Base-by-base conservation (phyloP, 2,113 vertebrate genomes). In the Poicephalus meyeri region DNA sequence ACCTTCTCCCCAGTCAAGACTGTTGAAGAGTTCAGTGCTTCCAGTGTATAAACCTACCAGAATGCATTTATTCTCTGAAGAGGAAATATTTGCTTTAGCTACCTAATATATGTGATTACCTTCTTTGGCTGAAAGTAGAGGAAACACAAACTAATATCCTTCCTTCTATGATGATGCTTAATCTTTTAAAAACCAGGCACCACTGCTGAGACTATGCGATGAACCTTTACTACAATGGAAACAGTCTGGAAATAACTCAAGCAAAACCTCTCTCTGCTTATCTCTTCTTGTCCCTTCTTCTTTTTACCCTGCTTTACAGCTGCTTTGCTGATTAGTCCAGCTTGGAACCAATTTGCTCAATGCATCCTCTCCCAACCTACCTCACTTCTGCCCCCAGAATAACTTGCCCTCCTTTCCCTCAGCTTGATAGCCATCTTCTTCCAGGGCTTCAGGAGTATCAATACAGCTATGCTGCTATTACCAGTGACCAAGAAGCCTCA, bases 181-280 rank as follows among this genome's bases (percentile, higher is more conserved):
- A 89, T 87, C 72, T 89, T 94, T 89, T 53, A 87, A 56, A 95
- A 96, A 85, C 52, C 74, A 88, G 37, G 41, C 82, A 94, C 0
- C 3, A 70, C 58, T 86, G 73, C 53, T 11, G 42, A 83, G 68
- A 89, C 18, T 37, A 41, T 7, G 49, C 3, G 2, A 76, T 1
- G 2, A 84, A 25, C 33, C 78, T 86, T 91, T 26, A 55, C 63
- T 74, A 35, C 60, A 63, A 28, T 29, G 31, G 60, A 83, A 91
- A 46, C 6, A 29, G 31, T 31, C 14, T 12, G 41, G 55, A 81
- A 88, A 88, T 29, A 3, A 71, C 16, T 37, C 10, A 4, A 58
- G 41, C 19, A 71, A 84, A 58, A 25, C 23, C 18, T 9, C 82
- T 58, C n/a, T 63, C 61, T 56, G 29, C 10, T 80, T 72, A 66